Conservation (phyloP, 2,797 vertebrate species). For the Macroramphosus scolopax region DNA sequence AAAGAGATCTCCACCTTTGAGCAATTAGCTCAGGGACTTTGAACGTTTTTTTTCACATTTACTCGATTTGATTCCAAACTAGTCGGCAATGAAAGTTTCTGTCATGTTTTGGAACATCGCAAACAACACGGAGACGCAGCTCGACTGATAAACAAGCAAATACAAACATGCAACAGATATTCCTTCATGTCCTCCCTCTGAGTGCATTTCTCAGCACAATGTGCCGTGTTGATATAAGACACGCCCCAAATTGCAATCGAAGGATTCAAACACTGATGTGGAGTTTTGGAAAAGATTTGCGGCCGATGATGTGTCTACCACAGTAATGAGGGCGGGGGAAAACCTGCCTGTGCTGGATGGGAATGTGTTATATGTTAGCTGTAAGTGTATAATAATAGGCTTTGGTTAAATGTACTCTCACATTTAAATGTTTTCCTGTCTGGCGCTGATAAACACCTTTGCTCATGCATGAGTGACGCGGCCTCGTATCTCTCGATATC, state of each 20-base stretch:
- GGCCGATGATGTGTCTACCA: conserved; percentile 33
- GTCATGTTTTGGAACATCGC: conserved; percentile 3
- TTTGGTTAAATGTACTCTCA: conserved; percentile 63
- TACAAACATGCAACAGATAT: conserved; percentile 19
- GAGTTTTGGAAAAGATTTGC: conserved; percentile 20
- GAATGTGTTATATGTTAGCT: conserved; percentile 73
- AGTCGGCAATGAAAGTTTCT: conserved; percentile 14
- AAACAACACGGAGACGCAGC: not conserved
- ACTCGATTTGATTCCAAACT: conserved; percentile 33
- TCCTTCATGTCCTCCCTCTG: too few species aligned
- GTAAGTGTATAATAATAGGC: conserved; percentile 78
- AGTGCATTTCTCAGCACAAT: not conserved
- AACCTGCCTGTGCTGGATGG: conserved; percentile 68
- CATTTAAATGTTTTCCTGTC: conserved; percentile 73
- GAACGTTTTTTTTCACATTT: conserved; percentile 23
- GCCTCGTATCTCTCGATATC: conserved; percentile 16
- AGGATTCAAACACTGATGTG: conserved; percentile 15
- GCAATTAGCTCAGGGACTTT: conserved; percentile 28
- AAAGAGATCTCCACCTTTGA: conserved; percentile 28
- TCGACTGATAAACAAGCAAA: conserved; percentile 5
- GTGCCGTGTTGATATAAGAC: conserved; percentile 1
- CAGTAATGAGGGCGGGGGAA: conserved; percentile 37
- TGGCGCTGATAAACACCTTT: conserved; percentile 72
- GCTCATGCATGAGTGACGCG: conserved; percentile 50
- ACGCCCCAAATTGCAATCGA: conserved; percentile 21